Base-by-base conservation (phyloP, 2,888 invertebrate species). In the Trachelus stipa region DNA sequence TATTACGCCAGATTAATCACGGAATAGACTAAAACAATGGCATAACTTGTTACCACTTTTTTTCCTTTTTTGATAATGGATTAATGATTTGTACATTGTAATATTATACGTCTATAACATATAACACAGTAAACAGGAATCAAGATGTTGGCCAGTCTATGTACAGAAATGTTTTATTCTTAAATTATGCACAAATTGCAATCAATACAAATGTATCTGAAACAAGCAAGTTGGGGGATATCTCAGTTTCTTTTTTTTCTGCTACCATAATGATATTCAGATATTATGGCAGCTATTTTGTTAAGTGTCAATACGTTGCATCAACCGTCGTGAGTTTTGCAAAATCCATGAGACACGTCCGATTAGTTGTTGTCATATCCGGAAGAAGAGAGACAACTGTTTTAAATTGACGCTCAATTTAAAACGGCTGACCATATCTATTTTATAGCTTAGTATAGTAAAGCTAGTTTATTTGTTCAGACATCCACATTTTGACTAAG, bases 141-240 rank as follows among this genome's bases (percentile, higher is more conserved):
- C 4, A 75, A n/a, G 30, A 76, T 73, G 73, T 40, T 56, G 56
- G 35, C 15, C 12, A 15, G 15, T 87, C 87, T 92, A 92, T 92
- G 92, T 92, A 92, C 92, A 92, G 91, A 92, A 92, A 92, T 91
- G 89, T 90, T 92, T 92, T 91, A 91, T 92, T 92, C 91, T 92
- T 92, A 92, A 92, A 91, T 91, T 92, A 92, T 92, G 92, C 92
- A 92, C 92, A 92, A 91, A 92, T 91, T 92, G 91, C 91, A 92
- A 92, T 92, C 91, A 91, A 92, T 92, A 92, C 91, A 92, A 92
- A 92, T 91, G 91, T 92, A 91, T 91, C 91, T 91, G 91, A 92
- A 92, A 91, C 91, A 92, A 92, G 91, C 92, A 91, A 91, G 91
- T 90, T 90, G 91, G 91, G 90, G 91, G 91, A 91, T 91, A 91